Conservation (phyloP, 2,888 invertebrate genomes). For the Lepidocyrtoides sp. region DNA sequence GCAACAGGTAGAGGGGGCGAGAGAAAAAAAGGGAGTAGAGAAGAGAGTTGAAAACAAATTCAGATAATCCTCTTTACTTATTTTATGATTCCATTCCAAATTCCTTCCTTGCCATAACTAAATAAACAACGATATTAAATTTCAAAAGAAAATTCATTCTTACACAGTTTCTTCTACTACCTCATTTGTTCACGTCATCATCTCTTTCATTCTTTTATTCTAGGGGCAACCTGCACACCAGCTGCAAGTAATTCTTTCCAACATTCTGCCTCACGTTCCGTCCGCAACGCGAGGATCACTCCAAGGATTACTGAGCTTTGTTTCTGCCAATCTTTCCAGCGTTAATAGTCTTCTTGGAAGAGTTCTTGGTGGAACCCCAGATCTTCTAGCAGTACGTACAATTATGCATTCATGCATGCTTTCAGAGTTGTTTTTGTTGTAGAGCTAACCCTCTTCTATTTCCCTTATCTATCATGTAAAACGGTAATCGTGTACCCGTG, state of each 20-base stretch:
- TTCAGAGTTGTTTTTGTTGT: no score
- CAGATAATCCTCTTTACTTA: neutral
- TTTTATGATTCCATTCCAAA: no score
- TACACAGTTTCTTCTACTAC: no score
- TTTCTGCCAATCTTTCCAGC: conserved; percentile 78
- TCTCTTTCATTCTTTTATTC: neutral
- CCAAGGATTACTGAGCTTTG: conserved; percentile 80
- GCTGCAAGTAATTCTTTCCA: conserved; percentile 77
- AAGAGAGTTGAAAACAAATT: no score
- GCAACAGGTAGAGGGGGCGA: conserved; percentile 61
- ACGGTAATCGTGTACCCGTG: no score
- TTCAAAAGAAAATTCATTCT: no score
- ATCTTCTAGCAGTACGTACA: conserved; percentile 80
- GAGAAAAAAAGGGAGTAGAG: neutral
- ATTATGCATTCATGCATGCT: no score
- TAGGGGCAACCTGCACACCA: conserved; percentile 83
- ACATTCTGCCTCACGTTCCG: conserved; percentile 77
- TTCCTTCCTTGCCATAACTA: neutral
- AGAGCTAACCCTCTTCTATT: no score
- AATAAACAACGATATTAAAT: neutral
- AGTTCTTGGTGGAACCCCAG: conserved; percentile 79
- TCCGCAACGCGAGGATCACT: conserved; percentile 68
- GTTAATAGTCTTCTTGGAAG: conserved; percentile 79
- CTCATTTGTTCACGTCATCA: neutral
- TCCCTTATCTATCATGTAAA: no score